Evolutionary conservation across 2,113 vertebrate species (phyloP), one percentile per base, ranked within the genome.

Genomic region (Nannobrachium achirus): DNA sequence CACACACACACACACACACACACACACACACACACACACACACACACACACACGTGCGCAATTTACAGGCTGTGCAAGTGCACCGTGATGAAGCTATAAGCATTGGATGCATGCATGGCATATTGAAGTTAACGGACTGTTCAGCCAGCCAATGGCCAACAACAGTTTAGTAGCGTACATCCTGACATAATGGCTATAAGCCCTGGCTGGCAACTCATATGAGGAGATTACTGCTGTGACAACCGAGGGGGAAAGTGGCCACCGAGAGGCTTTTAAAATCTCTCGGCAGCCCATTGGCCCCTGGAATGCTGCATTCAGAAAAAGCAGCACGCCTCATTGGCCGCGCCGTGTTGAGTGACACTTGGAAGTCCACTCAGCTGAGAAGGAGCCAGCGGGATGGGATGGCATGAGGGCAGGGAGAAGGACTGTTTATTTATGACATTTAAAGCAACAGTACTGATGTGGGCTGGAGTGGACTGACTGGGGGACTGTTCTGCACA

Each of bases 271-370:
- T 77, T 69, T 77, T 0, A 52, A 70, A 78, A n/a, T 11, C 14
- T 63, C 42, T 2, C 15, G 14, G 9, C 40, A 56, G 57, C 51
- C 53, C 20, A 92, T 90, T 88, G 87, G 88, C 63, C 75, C 55
- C 64, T 70, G 52, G 76, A 82, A 79, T 82, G 50, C 83, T 86
- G 86, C 87, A 83, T 89, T 86, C 76, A 75, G 46, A 69, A 44
- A 70, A 44, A 70, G 5, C 11, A 2, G 15, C 13, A 1, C 3
- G 1, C 73, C 5, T 73, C 76, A 90, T 84, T 91, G 89, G 89
- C 68, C 69, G 14, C 1, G 25, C 38, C 4, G n/a, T 33, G 19
- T 18, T 71, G 62, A 81, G 59, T 78, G 65, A 49, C 59, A 57
- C 3, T 19, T 46, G 7, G 48, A 72, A 44, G 55, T 52, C 60